Evolutionary conservation across 2,888 invertebrate genomes (phyloP), one percentile per base, ranked within the genome.

Genomic region (Cremastinae sp.): DNA sequence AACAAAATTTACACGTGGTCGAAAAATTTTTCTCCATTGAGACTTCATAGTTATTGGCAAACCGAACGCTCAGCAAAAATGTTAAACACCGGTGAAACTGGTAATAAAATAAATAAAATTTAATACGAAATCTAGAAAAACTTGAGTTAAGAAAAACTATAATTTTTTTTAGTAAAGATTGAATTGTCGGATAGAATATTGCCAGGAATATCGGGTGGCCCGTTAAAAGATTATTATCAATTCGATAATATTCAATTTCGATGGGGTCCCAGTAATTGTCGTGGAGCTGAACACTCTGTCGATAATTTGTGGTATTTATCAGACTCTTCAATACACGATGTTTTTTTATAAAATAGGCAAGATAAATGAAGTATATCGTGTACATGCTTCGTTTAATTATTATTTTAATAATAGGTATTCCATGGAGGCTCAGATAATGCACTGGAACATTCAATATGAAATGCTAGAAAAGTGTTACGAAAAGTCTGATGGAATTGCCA

Each of bases 341-440:
- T n/a, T n/a, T n/a, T n/a, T n/a, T n/a, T n/a, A n/a, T n/a, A n/a
- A n/a, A n/a, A n/a, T n/a, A n/a, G n/a, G n/a, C n/a, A n/a, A n/a
- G n/a, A n/a, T n/a, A n/a, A n/a, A n/a, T n/a, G n/a, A n/a, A n/a
- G n/a, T n/a, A n/a, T n/a, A n/a, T n/a, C n/a, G n/a, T n/a, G n/a
- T n/a, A n/a, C n/a, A n/a, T n/a, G n/a, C n/a, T n/a, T n/a, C n/a
- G n/a, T n/a, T n/a, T n/a, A n/a, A n/a, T n/a, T n/a, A 18, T 12
- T 8, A 20, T 5, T 10, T 1, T 43, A 14, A 14, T 51, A 4
- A 9, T n/a, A 83, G 82, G 82, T 85, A 81, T 49, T 82, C 86
- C 0, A 86, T 86, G 86, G 86, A 86, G 68, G 86, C 84, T 2
- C 85, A 86, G 56, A 80, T 80, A 5, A 53, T 84, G 45, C 86